Conservation (phyloP, 2,888 invertebrate species). For the Ophioninae sp. region DNA sequence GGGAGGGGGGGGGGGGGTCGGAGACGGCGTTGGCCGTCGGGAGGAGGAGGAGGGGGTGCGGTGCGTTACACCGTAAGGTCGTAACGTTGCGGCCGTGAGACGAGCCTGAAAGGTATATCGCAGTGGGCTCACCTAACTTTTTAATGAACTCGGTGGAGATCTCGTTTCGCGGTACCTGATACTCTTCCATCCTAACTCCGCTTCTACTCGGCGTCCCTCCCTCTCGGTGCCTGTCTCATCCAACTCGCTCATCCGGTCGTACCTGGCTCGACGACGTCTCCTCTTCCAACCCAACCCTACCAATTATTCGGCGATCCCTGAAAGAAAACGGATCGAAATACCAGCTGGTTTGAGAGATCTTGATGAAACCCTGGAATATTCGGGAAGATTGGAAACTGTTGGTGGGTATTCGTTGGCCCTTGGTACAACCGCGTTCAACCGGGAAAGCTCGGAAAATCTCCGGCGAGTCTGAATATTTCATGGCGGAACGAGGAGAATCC, state of each 20-base stretch:
- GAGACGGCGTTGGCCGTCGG: conserved; percentile 1
- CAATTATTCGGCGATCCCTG: conserved; percentile 45
- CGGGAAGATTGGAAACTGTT: conserved; percentile 15
- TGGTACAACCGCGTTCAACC: conserved; percentile 31
- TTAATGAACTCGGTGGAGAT: conserved; percentile 75
- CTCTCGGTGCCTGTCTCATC: neutral
- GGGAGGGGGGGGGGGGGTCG: neutral
- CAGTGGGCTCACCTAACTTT: conserved; percentile 70
- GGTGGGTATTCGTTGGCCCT: neutral
- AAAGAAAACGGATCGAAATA: conserved; percentile 39
- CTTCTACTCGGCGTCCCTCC: conserved; percentile 6
- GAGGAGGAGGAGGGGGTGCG: too few relatives aligned
- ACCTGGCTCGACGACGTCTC: neutral
- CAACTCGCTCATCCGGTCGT: neutral
- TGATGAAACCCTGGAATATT: conserved; percentile 16
- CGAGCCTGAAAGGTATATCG: conserved; percentile 25
- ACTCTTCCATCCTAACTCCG: conserved; percentile 52
- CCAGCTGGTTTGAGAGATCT: conserved; percentile 10
- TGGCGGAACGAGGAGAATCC: conserved; percentile 40
- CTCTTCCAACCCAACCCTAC: neutral
- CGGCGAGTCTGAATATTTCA: conserved; percentile 56
- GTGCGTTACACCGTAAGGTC: conserved; percentile 29
- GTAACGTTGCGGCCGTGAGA: conserved; percentile 36
- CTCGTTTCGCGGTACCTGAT: conserved; percentile 70
- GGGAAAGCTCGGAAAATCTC: conserved; percentile 47